These are phyloP conservation scores for Myrmecophaga tridactyla DNA, from an alignment of 2,113 vertebrate genomes.

Conservation along the genomic window DNA sequence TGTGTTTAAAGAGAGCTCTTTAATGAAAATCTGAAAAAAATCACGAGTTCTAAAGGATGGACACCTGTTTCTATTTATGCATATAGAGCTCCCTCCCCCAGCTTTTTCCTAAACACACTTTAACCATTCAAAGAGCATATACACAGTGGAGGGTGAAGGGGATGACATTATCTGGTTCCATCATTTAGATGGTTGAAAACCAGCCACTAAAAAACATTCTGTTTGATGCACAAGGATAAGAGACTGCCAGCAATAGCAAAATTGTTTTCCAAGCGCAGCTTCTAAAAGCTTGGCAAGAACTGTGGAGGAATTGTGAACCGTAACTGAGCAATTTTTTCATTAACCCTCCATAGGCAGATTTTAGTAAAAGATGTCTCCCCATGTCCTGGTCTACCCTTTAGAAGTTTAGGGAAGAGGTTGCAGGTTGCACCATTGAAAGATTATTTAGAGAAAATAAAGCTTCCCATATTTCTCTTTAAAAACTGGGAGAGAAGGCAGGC, in stretches of 20 bases:
- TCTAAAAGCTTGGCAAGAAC: neutral
- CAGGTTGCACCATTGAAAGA: neutral
- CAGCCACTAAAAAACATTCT: neutral
- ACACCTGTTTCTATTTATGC: neutral
- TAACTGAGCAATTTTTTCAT: neutral
- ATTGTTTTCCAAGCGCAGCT: neutral
- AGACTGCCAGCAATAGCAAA: neutral
- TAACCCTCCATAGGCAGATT: neutral
- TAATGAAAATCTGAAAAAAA: neutral
- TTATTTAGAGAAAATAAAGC: neutral
- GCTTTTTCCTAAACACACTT: neutral
- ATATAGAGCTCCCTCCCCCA: neutral
- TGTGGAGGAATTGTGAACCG: neutral
- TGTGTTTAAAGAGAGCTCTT: neutral
- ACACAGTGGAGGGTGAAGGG: accelerated
- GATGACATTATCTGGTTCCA: neutral
- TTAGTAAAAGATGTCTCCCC: neutral
- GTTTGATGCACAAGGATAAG: neutral
- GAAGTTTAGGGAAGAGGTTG: neutral
- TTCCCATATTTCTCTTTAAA: neutral
- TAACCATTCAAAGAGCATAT: neutral
- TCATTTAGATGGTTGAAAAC: neutral
- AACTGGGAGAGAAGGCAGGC: neutral
- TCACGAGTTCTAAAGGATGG: too few relatives aligned
- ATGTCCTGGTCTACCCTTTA: neutral